Conservation (phyloP, 2,113 vertebrate genomes). For the Spilogale gracilis region DNA sequence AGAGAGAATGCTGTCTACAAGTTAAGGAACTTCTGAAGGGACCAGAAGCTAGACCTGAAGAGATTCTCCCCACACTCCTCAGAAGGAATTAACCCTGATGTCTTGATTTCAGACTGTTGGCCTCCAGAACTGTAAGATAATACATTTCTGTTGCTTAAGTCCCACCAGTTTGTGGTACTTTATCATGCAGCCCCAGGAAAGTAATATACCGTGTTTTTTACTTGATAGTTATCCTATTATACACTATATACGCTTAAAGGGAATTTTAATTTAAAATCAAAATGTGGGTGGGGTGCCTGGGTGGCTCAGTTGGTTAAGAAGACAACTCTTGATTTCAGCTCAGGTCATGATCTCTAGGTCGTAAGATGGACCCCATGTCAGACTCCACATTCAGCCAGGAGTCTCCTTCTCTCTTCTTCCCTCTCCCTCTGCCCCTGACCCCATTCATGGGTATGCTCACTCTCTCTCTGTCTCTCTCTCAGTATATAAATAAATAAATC, state of each 20-base stretch:
- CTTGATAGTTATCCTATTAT: conserved; percentile 14
- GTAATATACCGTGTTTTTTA: background rate
- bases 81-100: background rate
- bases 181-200: background rate
- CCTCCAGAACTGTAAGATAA: conserved; percentile 22
- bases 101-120: background rate
- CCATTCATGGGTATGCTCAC: background rate
- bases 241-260: conserved; percentile 35
- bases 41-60: background rate
- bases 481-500: background rate
- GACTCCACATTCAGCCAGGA: background rate
- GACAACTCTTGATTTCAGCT: background rate
- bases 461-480: background rate
- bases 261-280: conserved; percentile 60
- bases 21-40: background rate
- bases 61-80: background rate
- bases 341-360: background rate
- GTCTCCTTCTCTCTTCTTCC: background rate
- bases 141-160: background rate
- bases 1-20: background rate
- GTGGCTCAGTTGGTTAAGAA: background rate
- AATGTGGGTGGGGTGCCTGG: background rate
- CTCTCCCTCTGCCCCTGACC: background rate
- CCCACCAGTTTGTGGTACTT: background rate
- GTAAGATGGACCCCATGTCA: background rate